Evolutionary conservation across 2,888 invertebrate species (phyloP).

Genomic region (Platypus cylindrus): DNA sequence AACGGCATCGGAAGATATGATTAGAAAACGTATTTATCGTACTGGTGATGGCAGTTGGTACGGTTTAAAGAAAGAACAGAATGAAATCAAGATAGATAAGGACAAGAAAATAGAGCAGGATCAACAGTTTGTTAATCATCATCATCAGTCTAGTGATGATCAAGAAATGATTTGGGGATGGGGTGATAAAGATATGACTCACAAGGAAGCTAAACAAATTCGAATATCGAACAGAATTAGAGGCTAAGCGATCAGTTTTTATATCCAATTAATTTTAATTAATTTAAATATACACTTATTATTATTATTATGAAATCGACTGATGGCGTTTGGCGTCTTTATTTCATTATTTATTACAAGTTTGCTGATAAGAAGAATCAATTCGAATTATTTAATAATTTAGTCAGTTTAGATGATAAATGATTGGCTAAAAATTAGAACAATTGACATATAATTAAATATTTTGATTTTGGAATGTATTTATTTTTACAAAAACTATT

Average conservation of each 20-base stretch:
- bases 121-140: background rate
- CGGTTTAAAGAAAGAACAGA: slow-evolving; percentile 2
- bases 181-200: slow-evolving; percentile 65
- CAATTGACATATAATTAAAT: too few relatives aligned
- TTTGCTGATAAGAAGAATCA: too few relatives aligned
- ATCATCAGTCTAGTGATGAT: slow-evolving; percentile 20
- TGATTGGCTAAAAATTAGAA: too few relatives aligned
- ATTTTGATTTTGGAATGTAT: too few relatives aligned
- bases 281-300: background rate
- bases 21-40: slow-evolving; percentile 47
- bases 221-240: slow-evolving; percentile 22
- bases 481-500: too few relatives aligned
- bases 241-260: slow-evolving; percentile 4
- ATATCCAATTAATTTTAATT: slow-evolving; percentile 1
- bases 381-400: too few relatives aligned
- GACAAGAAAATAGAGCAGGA: background rate
- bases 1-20: slow-evolving; percentile 54
- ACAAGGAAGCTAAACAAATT: slow-evolving; percentile 43
- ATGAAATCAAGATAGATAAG: slow-evolving; percentile 1
- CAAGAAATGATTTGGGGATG: slow-evolving; percentile 56
- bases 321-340: too few relatives aligned
- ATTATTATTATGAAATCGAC: too few relatives aligned
- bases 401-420: too few relatives aligned
- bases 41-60: slow-evolving; percentile 19
- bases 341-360: too few relatives aligned